Evolutionary conservation across 2,113 vertebrate genomes (phyloP), one percentile per base, ranked within the genome.

Genomic region (Alligator mississippiensis): DNA sequence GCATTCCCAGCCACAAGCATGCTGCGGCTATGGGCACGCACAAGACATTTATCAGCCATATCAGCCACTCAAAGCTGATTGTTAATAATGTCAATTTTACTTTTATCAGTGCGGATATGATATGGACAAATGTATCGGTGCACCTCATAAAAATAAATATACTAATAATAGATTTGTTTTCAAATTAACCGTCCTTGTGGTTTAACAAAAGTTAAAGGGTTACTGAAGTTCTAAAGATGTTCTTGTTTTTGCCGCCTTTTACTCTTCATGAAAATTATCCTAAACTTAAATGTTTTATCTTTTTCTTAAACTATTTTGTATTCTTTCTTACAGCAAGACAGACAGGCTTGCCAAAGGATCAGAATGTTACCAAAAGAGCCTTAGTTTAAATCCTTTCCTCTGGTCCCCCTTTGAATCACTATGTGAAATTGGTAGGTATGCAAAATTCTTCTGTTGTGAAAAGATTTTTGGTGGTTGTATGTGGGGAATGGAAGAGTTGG

Each of bases 341-440:
- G 98, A 99, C 96, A 98, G 99, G 92, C 98, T 98, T 97, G 98
- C 99, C 97, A 99, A 99, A 99, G 99, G 99, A 96, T 99, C 99
- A 9, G 99, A 99, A 98, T 99, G 99, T 98, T 99, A 99, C 98
- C 99, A 99, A 98, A 99, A 98, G 98, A 99, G 99, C 98, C 98
- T 99, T 98, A 99, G 98, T 96, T 98, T 99, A 98, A 99, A 99
- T 97, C 99, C 99, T 87, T 99, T 99, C 96, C 98, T 99, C 93
- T 99, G 99, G 99, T 99, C 99, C 76, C 99, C 99, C 27, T 99
- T 99, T 97, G 99, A 99, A 96, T 99, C 98, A 21, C 98, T 99
- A 64, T 99, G 99, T 98, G 99, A 99, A 98, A 99, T 99, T 97
- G 99, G 99, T 99, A 98, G 97, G 98, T 97, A 93, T 92, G 62